Conservation (phyloP, 2,113 vertebrate genomes). For the Oplegnathus fasciatus region DNA sequence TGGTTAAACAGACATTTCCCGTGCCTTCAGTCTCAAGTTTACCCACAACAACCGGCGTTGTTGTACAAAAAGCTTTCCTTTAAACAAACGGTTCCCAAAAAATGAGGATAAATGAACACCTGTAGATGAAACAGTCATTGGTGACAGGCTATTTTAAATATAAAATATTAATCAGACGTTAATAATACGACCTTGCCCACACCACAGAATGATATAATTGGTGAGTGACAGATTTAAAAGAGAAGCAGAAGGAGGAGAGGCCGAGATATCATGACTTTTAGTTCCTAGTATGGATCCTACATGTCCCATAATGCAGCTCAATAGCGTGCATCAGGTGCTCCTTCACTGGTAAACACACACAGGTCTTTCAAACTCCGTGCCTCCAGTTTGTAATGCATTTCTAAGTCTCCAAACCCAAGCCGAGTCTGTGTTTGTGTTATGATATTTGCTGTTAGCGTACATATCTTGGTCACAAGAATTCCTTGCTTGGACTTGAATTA, state of each 20-base stretch:
- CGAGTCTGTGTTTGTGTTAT: no score
- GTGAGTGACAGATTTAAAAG: no score
- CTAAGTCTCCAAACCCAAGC: no score
- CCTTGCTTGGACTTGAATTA: no score
- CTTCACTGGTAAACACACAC: no score
- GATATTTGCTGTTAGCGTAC: no score
- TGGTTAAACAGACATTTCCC: not conserved
- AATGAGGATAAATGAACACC: not conserved
- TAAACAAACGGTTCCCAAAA: no score
- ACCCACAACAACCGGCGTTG: not conserved
- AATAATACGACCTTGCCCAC: not conserved
- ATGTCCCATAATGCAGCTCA: not conserved
- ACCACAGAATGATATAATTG: not conserved
- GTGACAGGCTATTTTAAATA: not conserved
- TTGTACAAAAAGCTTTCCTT: no score
- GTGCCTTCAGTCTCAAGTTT: not conserved
- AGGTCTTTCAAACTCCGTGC: no score
- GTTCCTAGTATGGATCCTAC: not conserved
- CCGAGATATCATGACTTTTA: not conserved
- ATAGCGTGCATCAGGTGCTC: no score
- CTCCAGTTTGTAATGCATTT: no score
- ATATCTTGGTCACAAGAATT: no score
- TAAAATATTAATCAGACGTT: not conserved
- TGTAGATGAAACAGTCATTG: not conserved
- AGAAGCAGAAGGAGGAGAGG: not conserved